phyloP scores from a whole-genome alignment of 23 tunicate genomes.

The Diplosoma virens region DNA sequence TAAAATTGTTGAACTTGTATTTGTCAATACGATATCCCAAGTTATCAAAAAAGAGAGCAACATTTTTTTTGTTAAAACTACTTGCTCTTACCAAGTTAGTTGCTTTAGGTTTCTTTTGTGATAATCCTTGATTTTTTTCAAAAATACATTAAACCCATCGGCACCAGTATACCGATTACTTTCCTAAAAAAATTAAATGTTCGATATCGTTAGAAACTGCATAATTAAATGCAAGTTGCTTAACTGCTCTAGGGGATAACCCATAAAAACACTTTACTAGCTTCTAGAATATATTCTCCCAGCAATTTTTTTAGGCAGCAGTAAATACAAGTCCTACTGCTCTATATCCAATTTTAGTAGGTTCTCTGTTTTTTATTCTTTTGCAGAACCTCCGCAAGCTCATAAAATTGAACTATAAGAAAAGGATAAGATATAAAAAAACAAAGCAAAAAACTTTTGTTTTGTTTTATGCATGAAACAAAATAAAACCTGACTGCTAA shows the following conservation, averaged over 20 bases:
- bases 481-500: too few relatives aligned
- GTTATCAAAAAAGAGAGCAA: conserved; percentile 33
- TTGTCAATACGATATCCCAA: neutral
- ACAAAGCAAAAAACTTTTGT: too few relatives aligned
- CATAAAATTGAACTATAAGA: too few relatives aligned
- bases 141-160: conserved; percentile 12
- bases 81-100: conserved; percentile 10
- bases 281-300: too few relatives aligned
- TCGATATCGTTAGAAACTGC: neutral
- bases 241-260: neutral
- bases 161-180: conserved; percentile 8
- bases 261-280: too few relatives aligned
- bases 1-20: conserved; percentile 8
- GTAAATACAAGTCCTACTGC: too few relatives aligned
- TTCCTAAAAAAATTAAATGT: neutral
- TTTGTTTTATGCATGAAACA: too few relatives aligned
- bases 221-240: neutral
- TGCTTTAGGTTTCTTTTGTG: conserved; percentile 19
- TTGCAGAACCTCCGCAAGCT: too few relatives aligned
- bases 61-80: conserved; percentile 20
- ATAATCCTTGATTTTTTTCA: conserved; percentile 1
- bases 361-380: too few relatives aligned
- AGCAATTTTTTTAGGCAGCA: too few relatives aligned
- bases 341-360: too few relatives aligned
- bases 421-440: too few relatives aligned